Base-by-base conservation (phyloP, 2,797 vertebrate genomes). In the Holocentrus rufus region DNA sequence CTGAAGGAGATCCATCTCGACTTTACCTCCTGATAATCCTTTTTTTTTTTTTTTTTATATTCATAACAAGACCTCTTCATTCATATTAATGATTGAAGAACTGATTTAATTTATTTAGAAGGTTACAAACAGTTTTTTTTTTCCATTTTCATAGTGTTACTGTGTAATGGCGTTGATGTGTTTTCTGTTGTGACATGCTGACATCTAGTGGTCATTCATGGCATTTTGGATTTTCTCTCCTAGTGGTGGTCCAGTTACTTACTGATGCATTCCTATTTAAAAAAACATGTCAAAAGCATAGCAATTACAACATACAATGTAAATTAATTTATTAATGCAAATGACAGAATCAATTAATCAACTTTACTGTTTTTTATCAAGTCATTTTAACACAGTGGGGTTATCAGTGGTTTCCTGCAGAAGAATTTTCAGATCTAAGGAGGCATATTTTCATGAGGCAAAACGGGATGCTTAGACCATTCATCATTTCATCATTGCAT, bases 131-230 rank as follows among this genome's bases (percentile, higher is more conserved):
- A 23, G n/a, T n/a, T n/a, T n/a, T n/a, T n/a, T 52, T 52, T 6
- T 50, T 50, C 34, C 4, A 58, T 57, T 57, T 34, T 42, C 1
- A 55, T 8, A 10, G 2, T 20, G 2, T 53, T 56, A 0, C 31
- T 50, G 13, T 69, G 52, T 31, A 23, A 14, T 54, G 39, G 18
- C 9, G 46, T 69, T 25, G 31, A 23, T 34, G 20, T 34, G 52
- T 1, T 20, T 67, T 82, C 18, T 55, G 56, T 58, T 52, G 59
- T 79, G 1, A 54, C 62, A 72, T 75, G 58, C 85, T 91, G 87
- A 65, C 91, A 85, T 76, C 92, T 92, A 85, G 86, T 89, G 91
- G 46, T 80, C 42, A 76, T 42, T 47, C 6, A 39, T 25, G 22
- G 59, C 56, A n/a, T 15, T 59, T 15, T 18, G 46, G 2, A 17